Conservation (phyloP, 2,888 invertebrate species). For the Plusia festucae region DNA sequence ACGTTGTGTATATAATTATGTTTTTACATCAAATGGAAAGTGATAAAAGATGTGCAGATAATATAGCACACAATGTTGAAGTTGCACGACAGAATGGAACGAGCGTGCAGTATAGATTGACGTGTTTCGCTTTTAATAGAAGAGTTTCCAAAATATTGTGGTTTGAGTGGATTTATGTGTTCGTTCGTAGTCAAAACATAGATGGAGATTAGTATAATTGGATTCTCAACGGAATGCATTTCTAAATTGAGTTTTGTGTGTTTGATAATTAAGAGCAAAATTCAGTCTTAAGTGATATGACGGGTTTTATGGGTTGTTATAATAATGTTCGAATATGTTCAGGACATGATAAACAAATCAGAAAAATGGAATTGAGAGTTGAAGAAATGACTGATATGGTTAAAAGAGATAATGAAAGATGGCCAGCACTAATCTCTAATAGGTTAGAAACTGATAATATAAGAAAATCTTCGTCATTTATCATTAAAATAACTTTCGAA, state of each 20-base stretch:
- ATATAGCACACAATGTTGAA: slow-evolving; percentile 22
- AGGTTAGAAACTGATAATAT: slow-evolving; percentile 30
- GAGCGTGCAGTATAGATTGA: neutral
- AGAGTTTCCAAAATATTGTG: slow-evolving; percentile 27
- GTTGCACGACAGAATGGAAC: slow-evolving; percentile 14
- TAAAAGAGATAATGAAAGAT: neutral
- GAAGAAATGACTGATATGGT: neutral
- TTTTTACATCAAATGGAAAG: slow-evolving; percentile 72
- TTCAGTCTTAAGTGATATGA: slow-evolving; percentile 22
- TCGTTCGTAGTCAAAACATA: slow-evolving; percentile 36
- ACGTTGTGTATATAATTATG: slow-evolving; percentile 50
- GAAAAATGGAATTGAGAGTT: slow-evolving; percentile 8
- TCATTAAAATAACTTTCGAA: slow-evolving; percentile 41
- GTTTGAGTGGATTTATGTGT: slow-evolving; percentile 30
- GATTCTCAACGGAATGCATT: slow-evolving; percentile 28
- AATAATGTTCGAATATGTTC: slow-evolving; percentile 5
- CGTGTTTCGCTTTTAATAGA: slow-evolving; percentile 10
- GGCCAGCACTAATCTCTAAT: neutral
- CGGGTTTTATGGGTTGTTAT: neutral
- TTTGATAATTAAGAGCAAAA: slow-evolving; percentile 37
- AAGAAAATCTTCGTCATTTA: slow-evolving; percentile 24
- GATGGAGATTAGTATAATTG: slow-evolving; percentile 36
- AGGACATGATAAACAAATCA: neutral
- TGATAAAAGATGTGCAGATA: slow-evolving; percentile 64
- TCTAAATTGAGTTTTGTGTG: slow-evolving; percentile 30